These are phyloP conservation scores for Buceros bicornis DNA, from an alignment of 2,797 vertebrate species.

Conservation along the genomic window DNA sequence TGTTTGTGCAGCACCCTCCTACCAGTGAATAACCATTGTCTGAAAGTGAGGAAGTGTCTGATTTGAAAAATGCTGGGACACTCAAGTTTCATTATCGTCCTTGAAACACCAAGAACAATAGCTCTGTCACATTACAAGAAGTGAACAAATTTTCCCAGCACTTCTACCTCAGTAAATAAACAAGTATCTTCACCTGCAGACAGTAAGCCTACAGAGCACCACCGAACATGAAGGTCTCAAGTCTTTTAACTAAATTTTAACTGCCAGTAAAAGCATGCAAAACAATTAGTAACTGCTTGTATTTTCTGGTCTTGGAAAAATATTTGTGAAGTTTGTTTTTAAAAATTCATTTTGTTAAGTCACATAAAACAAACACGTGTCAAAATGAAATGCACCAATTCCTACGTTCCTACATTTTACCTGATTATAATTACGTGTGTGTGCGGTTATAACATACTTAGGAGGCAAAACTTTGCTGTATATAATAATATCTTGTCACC, in stretches of 20 bases:
- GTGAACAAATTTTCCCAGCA: not conserved
- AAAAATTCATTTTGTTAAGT: not conserved
- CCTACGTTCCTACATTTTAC: not conserved
- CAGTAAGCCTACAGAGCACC: not conserved
- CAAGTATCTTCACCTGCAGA: not conserved
- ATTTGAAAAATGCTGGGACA: not conserved
- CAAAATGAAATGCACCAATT: not conserved
- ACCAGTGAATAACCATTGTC: not conserved
- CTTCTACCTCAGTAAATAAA: not conserved
- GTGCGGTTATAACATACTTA: not conserved
- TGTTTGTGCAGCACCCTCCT: not conserved
- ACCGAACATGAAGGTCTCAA: not conserved
- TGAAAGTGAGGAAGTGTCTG: not conserved
- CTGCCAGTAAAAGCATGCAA: not conserved
- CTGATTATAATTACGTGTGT: fast-evolving
- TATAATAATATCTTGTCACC: not conserved
- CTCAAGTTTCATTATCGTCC: not conserved
- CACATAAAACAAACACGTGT: not conserved
- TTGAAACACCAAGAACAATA: not conserved
- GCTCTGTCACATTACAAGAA: not conserved
- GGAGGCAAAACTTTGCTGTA: not conserved
- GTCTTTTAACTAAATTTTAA: not conserved
- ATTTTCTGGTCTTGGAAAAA: not conserved
- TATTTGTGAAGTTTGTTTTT: not conserved
- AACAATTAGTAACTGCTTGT: not conserved